Evolutionary conservation across 2,113 vertebrate species (phyloP), one percentile per base, ranked within the genome.

Genomic region (Philantomba maxwellii): DNA sequence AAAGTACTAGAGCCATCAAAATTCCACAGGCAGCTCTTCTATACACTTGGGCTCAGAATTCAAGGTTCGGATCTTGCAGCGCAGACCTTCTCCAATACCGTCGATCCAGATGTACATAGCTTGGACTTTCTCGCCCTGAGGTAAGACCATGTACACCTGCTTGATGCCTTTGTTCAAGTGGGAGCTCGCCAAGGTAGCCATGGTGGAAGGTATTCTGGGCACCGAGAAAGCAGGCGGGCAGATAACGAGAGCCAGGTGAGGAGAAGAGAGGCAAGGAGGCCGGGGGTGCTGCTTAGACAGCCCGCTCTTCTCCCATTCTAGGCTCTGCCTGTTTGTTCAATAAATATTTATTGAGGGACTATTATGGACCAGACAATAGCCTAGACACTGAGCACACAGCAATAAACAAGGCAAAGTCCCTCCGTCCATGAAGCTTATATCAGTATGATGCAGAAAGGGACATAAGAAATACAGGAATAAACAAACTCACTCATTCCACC

Each of bases 21-120:
- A 98, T 99, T 99, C 99, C 99, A 99, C 98, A 0, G 99, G 99
- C n/a, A 99, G 98, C 77, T 99, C 99, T 99, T 99, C 99, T 2
- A 99, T 77, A 96, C 98, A 99, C 98, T 99, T 99, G 91, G 99
- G 99, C 91, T 99, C 99, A 0, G 81, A 98, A 97, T 99, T 99
- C 98, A 99, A 97, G 4, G 99, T 99, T 78, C 99, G 99, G 64
- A 99, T 99, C 98, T 99, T 99, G 93, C 99, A 99, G 57, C 99
- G 99, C 12, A 99, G 98, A 3, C 99, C 99, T 93, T 99, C 99
- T 57, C 99, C 99, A 0, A 99, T 99, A 16, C 99, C 99, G 21
- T 99, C 99, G 0, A 99, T 99, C 99, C 99, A 99, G 97, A 99
- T 99, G 97, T 99, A 99, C 99, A 99, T 99, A 81, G 98, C 99